Evolutionary conservation across 2,113 vertebrate genomes (phyloP), one percentile per base, ranked within the genome.

Genomic region (Mustelus asterias): DNA sequence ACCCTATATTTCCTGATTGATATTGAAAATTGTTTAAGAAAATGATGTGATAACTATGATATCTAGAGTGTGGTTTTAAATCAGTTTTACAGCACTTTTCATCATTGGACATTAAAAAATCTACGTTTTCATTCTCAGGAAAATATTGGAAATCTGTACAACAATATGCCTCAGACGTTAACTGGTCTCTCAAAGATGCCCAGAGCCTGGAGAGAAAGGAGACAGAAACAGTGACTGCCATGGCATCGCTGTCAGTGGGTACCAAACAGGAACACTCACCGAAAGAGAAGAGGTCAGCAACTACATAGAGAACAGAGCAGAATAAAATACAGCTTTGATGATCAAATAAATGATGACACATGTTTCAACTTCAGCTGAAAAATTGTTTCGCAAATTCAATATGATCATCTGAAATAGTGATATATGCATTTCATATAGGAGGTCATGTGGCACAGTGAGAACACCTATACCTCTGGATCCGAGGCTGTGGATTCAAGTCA

Each of bases 81-180:
- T 54, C 85, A 88, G 22, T 10, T 88, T 88, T 86, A 83, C 78
- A 83, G 78, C 70, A 83, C 16, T 83, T 83, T 41, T 83, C 16
- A 83, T 83, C 24, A 54, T 88, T 88, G 44, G 24, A 54, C 9
- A 54, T 88, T 22, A 41, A 58, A 76, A 26, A 29, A 48, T 58
- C n/a, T n/a, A n/a, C 72, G 60, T 37, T 89, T 20, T 97, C 96
- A 97, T 97, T 97, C 96, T 96, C 97, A 98, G 98, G 97, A 96
- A 98, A 98, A 96, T 98, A 98, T 97, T 98, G 98, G 98, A 98
- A 97, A 97, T 98, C 98, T 1, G 97, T 98, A 96, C 97, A 97
- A 96, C 98, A 96, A 96, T 97, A 97, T 88, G 96, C 97, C 70
- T 96, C 97, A 96, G 96, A 97, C 96, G 97, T 97, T 96, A 96